Evolutionary conservation across 2,113 vertebrate genomes (phyloP).

Genomic region (Sialia sialis): DNA sequence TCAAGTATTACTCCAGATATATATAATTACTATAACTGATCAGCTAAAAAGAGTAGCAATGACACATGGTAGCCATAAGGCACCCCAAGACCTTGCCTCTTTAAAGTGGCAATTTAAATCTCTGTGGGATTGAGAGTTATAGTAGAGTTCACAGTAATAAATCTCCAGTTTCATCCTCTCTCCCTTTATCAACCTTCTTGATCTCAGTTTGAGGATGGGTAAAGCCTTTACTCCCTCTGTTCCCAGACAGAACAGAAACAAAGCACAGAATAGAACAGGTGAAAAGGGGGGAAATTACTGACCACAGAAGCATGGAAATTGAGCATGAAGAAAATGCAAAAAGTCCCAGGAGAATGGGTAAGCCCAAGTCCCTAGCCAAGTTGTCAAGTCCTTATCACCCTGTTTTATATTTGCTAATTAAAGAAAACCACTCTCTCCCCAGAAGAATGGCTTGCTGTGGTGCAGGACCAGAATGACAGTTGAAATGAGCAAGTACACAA

Average conservation of each 20-base stretch:
- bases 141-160: background rate
- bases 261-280: background rate
- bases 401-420: background rate
- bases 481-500: background rate
- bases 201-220: background rate
- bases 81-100: background rate
- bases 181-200: background rate
- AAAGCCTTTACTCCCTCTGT: background rate
- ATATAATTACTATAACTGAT: background rate
- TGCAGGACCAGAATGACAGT: background rate
- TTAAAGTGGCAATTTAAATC: background rate
- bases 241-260: background rate
- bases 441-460: background rate
- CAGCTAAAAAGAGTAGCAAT: background rate
- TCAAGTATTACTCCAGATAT: background rate
- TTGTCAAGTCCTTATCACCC: background rate
- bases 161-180: background rate
- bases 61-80: background rate
- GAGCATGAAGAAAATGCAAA: rapidly evolving
- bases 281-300: background rate
- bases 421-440: background rate
- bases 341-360: background rate
- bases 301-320: background rate
- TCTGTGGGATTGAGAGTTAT: background rate
- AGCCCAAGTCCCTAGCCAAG: background rate